Percentiles rank a stretch among this genome's conserved stretches.
phyloP scores from a whole-genome alignment of 2,888 invertebrate genomes.

The Elmis aenea region DNA sequence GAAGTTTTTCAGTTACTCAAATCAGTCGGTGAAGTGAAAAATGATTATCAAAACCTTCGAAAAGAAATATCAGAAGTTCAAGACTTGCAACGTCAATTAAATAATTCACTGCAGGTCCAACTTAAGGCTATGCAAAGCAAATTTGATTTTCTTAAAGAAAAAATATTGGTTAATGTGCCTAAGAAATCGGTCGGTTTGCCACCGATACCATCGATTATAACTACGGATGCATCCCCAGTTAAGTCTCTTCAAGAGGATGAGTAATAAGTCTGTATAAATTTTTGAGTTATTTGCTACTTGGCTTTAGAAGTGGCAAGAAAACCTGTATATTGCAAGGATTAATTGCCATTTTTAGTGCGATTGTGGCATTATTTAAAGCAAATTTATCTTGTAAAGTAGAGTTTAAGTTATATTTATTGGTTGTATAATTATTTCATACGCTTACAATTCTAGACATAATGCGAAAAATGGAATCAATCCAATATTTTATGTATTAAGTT shows the following conservation, averaged over 20 bases:
- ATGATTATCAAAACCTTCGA: conserved; percentile 73
- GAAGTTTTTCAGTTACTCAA: conserved; percentile 69
- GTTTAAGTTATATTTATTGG: no score
- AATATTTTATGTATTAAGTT: background rate
- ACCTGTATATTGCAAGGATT: conserved; percentile 25
- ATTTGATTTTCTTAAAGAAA: conserved; percentile 66
- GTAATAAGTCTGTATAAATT: conserved; percentile 7
- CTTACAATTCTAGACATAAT: background rate
- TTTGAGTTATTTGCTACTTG: conserved; percentile 14
- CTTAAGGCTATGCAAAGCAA: conserved; percentile 68
- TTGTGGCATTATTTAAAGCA: no score
- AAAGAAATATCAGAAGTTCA: conserved; percentile 76
- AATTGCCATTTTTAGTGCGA: conserved; percentile 24
- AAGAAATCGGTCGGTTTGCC: conserved; percentile 15
- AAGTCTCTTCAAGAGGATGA: conserved; percentile 15
- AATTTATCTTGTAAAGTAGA: no score
- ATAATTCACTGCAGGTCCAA: conserved; percentile 67
- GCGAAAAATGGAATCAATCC: conserved; percentile 10
- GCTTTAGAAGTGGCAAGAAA: conserved; percentile 25
- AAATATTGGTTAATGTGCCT: conserved; percentile 51
- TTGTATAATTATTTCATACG: no score
- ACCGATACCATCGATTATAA: conserved; percentile 14
- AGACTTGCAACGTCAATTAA: conserved; percentile 72
- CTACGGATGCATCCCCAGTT: conserved; percentile 13
- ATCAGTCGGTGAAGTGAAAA: conserved; percentile 72